A percentile compares a stretch with the other conserved stretches of the same genome.
Conservation (phyloP, 2,113 vertebrate species). For the Ailurus styani region DNA sequence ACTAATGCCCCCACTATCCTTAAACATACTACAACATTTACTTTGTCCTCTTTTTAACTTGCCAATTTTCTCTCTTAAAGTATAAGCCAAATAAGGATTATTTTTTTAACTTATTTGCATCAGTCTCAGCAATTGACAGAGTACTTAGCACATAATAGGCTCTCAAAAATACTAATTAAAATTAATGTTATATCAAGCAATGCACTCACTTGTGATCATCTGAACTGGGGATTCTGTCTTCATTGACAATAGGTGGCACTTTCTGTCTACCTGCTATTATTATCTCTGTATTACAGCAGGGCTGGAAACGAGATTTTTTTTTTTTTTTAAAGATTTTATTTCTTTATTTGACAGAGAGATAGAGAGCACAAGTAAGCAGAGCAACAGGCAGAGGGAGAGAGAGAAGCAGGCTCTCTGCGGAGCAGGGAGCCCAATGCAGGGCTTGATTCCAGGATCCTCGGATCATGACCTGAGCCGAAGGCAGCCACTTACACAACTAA, state of each 20-base stretch:
- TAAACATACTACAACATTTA: background rate
- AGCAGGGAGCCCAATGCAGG: too few relatives aligned
- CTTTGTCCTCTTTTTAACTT: background rate
- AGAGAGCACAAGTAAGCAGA: too few relatives aligned
- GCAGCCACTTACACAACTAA: too few relatives aligned
- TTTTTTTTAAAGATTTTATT: too few relatives aligned
- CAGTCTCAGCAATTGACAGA: background rate
- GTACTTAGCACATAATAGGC: background rate
- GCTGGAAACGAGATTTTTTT: too few relatives aligned
- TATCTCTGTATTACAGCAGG: background rate
- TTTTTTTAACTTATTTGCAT: background rate
- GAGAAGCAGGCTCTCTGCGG: too few relatives aligned
- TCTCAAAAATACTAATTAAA: constrained; percentile 28
- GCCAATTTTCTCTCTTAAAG: background rate
- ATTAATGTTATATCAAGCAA: background rate
- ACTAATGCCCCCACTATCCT: background rate
- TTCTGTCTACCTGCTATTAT: background rate
- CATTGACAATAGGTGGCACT: background rate
- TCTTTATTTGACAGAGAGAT: too few relatives aligned
- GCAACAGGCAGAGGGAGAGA: too few relatives aligned
- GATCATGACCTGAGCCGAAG: too few relatives aligned
- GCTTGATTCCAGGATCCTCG: too few relatives aligned
- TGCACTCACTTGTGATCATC: background rate
- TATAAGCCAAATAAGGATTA: background rate
- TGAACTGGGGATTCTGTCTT: background rate